Conservation (phyloP, 2,797 vertebrate species). For the Acanthurus lineatus region DNA sequence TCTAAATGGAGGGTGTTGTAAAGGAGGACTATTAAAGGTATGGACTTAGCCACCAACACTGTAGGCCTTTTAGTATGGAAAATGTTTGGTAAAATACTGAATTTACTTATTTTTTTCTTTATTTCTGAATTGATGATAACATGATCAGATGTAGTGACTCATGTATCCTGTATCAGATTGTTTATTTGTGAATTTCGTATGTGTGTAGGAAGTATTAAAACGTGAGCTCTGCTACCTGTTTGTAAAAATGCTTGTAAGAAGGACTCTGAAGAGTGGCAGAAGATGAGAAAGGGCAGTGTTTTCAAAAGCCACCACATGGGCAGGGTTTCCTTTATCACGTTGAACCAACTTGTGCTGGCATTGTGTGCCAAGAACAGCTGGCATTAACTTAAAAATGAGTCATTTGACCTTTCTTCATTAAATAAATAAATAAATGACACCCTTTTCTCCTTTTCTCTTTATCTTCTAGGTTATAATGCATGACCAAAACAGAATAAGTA, state of each 20-base stretch:
- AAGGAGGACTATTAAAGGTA: not conserved
- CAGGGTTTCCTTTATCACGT: conserved; percentile 43
- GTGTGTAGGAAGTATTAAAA: not conserved
- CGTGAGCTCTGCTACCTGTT: not conserved
- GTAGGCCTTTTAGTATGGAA: not conserved
- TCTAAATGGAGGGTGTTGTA: conserved; percentile 10
- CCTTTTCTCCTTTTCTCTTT: not conserved
- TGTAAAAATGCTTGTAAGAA: too few species aligned
- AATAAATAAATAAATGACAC: conserved; percentile 2
- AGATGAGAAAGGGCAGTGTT: not conserved
- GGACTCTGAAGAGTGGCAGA: not conserved
- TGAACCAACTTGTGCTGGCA: conserved; percentile 42
- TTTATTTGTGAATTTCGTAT: not conserved
- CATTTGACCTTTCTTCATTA: not conserved
- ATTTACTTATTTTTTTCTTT: conserved; percentile 3
- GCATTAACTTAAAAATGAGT: conserved; percentile 15
- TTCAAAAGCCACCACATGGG: not conserved
- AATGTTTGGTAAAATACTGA: not conserved
- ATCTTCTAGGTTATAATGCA: conserved; percentile 93
- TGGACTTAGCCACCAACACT: not conserved
- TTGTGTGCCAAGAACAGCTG: conserved; percentile 39
- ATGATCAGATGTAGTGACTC: not conserved
- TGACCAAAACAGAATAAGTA: conserved; percentile 95
- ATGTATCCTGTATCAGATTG: not conserved
- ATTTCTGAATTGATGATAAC: not conserved